Evolutionary conservation across 2,888 invertebrate species (phyloP), one percentile per base, ranked within the genome.

Genomic region (Agriotes lineatus): DNA sequence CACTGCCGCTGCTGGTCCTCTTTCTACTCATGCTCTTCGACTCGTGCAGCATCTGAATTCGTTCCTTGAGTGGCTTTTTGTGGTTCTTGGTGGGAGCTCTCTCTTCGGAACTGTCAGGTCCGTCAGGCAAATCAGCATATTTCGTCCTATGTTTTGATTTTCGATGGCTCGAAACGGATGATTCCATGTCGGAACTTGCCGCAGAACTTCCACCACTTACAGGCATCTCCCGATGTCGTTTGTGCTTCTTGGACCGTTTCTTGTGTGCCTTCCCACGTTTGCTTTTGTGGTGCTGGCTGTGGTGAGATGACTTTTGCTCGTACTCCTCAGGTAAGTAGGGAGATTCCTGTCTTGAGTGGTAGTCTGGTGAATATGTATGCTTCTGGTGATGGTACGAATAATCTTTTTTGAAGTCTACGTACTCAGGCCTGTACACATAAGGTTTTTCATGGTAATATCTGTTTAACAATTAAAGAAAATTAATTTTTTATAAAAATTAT

Each of bases 11-110:
- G 5, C 16, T 16, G 5, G 42, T 18, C 14, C 37, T n/a, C 18
- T 42, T 16, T 4, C 2, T 37, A 5, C 39, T 37, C 12, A 42
- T 25, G 7, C 7, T 20, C 33, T 63, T 63, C 0, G 35, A 54
- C 9, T 63, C 56, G 16, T 42, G 35, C 25, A 63, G 45, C n/a
- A 63, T 18, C 42, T 65, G 57, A 14, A 65, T 42, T 18, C 57
- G 57, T 22, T 65, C 64, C 25, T 45, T 65, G 18, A 58, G 16
- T 14, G 64, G 45, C 16, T n/a, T 57, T 58, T 48, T 39, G 12
- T 33, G 48, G 7, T 22, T 30, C n/a, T 20, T 50, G 16, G 1
- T 42, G 3, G 42, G 12, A 14, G 16, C 9, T 42, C 42, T 16
- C 7, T 42, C 42, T 4, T 52, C 61, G n/a, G 45, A 9, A 45